Conservation (phyloP, 30 jellyfish, hydroid and myxozoan species). For the Sanderia malayensis region DNA sequence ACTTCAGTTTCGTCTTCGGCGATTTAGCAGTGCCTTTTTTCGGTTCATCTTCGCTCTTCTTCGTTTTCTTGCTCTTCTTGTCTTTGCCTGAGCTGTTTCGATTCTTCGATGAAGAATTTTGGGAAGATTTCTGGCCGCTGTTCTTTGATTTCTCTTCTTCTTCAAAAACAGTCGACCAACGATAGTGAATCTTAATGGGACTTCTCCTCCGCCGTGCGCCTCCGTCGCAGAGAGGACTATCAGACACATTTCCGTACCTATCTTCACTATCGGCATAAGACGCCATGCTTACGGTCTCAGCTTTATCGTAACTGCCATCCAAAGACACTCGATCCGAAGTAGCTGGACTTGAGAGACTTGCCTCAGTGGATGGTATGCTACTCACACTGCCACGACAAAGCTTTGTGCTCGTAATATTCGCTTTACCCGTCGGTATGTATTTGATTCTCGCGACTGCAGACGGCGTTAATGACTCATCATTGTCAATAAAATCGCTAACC, state of each 20-base stretch:
- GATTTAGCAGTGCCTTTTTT: slow-evolving; percentile 27
- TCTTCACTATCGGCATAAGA: slow-evolving; percentile 83
- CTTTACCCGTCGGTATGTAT: slow-evolving; percentile 57
- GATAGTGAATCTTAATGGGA: slow-evolving; percentile 82
- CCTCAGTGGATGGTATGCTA: slow-evolving; percentile 57
- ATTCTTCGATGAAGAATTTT: background rate
- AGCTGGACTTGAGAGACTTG: slow-evolving; percentile 42
- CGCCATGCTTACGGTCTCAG: slow-evolving; percentile 83
- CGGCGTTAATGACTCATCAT: slow-evolving; percentile 20
- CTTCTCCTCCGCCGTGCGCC: slow-evolving; percentile 64
- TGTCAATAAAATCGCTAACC: slow-evolving; percentile 9
- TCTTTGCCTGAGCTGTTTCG: slow-evolving; percentile 1
- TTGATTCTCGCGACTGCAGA: slow-evolving; percentile 56
- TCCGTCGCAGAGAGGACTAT: slow-evolving; percentile 25
- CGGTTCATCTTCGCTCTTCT: slow-evolving; percentile 21
- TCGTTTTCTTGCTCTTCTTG: slow-evolving; percentile 24
- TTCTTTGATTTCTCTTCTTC: slow-evolving; percentile 79
- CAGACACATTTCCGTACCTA: slow-evolving; percentile 43
- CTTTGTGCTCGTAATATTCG: slow-evolving; percentile 68
- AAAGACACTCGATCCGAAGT: slow-evolving; percentile 22
- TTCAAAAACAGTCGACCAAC: slow-evolving; percentile 99
- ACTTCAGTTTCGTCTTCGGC: slow-evolving; percentile 4
- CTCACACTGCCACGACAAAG: slow-evolving; percentile 63
- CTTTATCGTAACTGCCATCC: slow-evolving; percentile 55
- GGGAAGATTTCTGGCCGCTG: slow-evolving; percentile 20